A percentile compares a stretch with the other conserved stretches of the same genome.
Conservation (phyloP, 2,113 vertebrate genomes). For the Erythrocebus patas region DNA sequence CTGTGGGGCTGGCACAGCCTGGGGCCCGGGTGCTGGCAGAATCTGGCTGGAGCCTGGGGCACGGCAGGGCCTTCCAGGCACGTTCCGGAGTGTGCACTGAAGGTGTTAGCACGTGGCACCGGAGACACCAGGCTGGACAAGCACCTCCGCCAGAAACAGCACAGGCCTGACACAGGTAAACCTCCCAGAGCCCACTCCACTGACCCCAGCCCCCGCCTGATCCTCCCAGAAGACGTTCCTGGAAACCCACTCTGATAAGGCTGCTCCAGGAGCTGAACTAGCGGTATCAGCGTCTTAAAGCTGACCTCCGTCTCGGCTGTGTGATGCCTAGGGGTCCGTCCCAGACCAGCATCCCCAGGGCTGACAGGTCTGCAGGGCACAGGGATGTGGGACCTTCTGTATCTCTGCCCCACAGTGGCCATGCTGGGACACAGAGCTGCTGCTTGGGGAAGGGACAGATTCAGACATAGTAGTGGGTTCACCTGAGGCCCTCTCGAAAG, state of each 20-base stretch:
- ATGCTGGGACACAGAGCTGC: fast-evolving
- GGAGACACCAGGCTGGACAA: too few species aligned
- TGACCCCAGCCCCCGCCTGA: neutral
- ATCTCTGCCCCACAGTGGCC: neutral
- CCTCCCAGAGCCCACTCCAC: neutral
- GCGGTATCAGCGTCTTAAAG: neutral
- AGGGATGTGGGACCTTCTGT: neutral
- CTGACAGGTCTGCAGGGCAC: neutral
- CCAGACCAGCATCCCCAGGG: neutral
- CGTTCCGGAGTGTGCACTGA: neutral
- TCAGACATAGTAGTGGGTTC: neutral
- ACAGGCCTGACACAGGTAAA: neutral
- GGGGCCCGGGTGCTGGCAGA: too few species aligned
- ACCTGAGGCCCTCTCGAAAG: neutral
- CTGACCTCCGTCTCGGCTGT: fast-evolving
- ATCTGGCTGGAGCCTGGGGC: neutral
- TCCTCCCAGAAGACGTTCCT: too few species aligned
- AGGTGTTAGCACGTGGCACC: neutral
- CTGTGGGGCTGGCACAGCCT: neutral
- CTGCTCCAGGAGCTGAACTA: neutral
- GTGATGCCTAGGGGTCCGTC: neutral
- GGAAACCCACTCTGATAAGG: neutral
- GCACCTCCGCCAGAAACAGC: neutral
- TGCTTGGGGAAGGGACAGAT: neutral
- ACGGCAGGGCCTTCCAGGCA: neutral